These are phyloP conservation scores for Orbicella faveolata DNA, from an alignment of 64 coral and sea anemone genomes.

Conservation along the genomic window DNA sequence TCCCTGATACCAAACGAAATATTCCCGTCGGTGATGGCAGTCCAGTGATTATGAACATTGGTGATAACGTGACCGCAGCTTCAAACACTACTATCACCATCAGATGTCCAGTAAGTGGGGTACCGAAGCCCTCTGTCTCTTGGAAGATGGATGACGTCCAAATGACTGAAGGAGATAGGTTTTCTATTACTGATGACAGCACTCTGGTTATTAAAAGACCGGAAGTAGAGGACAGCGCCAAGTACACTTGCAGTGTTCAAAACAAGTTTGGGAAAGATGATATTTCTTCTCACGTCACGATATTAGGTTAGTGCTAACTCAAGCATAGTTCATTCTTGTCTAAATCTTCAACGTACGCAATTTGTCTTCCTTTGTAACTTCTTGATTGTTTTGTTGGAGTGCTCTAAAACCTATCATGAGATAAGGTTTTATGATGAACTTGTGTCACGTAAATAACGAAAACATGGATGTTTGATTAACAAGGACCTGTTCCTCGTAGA, in stretches of 20 bases:
- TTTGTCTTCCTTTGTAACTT: not conserved
- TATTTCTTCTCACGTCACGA: conserved; percentile 35
- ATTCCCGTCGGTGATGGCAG: conserved; percentile 47
- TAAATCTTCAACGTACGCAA: not conserved
- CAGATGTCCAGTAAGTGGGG: conserved; percentile 44
- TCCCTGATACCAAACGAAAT: conserved; percentile 9
- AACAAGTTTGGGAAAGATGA: conserved; percentile 56
- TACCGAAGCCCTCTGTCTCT: conserved; percentile 48
- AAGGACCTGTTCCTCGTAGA: not conserved
- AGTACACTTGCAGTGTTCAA: conserved; percentile 57
- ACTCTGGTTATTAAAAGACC: conserved; percentile 12
- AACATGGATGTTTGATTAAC: not conserved
- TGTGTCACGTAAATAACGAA: not conserved
- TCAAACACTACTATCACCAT: conserved; percentile 64
- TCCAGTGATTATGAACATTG: conserved; percentile 49
- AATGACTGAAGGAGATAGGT: not conserved
- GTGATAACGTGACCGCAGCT: conserved; percentile 41
- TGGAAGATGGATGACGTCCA: conserved; percentile 28
- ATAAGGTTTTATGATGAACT: no score
- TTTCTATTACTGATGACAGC: conserved; percentile 16
- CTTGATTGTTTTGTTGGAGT: not conserved
- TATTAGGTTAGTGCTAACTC: conserved; percentile 60
- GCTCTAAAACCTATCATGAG: no score
- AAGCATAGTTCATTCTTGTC: not conserved
- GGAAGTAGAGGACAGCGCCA: conserved; percentile 22